Evolutionary conservation across 2,888 invertebrate genomes (phyloP).

Genomic region (Acanthoscelides obtectus): DNA sequence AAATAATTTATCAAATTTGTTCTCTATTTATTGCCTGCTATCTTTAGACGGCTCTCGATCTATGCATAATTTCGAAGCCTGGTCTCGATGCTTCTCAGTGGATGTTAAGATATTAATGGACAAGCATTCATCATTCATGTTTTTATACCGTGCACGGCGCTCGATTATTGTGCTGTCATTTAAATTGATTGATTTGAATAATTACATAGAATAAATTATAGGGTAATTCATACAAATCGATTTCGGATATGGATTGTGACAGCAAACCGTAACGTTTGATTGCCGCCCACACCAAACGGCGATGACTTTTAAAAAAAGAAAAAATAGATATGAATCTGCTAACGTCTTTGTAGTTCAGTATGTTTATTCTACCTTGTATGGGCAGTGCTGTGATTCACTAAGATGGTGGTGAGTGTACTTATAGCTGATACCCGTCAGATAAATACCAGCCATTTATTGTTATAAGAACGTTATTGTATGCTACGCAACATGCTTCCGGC

Average conservation of each 20-base stretch:
- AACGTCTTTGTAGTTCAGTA: too few species aligned
- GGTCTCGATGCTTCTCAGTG: neutral
- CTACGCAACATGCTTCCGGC: too few species aligned
- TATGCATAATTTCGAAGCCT: neutral
- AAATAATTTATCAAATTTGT: too few species aligned
- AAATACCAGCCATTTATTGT: too few species aligned
- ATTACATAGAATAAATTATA: neutral
- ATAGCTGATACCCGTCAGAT: too few species aligned
- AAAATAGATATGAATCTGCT: neutral
- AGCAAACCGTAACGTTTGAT: neutral
- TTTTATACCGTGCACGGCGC: neutral
- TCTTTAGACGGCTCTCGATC: neutral
- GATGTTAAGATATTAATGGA: neutral
- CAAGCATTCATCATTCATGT: neutral
- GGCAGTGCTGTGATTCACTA: too few species aligned
- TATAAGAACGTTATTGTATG: too few species aligned
- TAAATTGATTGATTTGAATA: neutral
- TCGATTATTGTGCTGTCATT: neutral
- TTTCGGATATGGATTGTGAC: neutral
- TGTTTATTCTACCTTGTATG: too few species aligned
- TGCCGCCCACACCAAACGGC: neutral
- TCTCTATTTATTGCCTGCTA: too few species aligned
- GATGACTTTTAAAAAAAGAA: neutral
- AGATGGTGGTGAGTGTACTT: too few species aligned
- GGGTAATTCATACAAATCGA: neutral